A percentile compares a stretch with the other conserved stretches of the same genome.
phyloP scores from a whole-genome alignment of 64 coral and sea anemone species.

The Montipora foliosa region DNA sequence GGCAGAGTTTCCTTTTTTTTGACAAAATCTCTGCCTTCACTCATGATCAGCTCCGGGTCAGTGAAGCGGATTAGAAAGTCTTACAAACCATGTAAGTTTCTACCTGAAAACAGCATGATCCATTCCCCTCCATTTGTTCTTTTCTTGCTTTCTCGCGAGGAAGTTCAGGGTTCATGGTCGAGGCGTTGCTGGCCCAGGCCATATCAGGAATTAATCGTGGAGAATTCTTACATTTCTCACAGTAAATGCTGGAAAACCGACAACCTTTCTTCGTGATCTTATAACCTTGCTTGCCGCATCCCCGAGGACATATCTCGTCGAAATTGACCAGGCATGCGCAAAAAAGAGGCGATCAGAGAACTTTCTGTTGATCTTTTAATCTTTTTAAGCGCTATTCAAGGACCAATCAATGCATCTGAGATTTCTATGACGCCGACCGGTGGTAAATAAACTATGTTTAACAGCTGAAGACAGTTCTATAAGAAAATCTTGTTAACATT shows the following conservation, averaged over 20 bases:
- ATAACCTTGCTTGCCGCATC: neutral
- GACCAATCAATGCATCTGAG: neutral
- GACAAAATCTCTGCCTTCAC: neutral
- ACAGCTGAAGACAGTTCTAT: too few species aligned
- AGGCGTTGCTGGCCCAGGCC: neutral
- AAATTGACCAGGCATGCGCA: neutral
- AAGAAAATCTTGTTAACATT: too few species aligned
- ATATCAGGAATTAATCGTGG: neutral
- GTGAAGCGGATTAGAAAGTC: neutral
- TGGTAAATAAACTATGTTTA: too few species aligned
- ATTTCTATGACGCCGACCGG: too few species aligned
- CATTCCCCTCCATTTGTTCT: neutral
- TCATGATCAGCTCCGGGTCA: too few species aligned
- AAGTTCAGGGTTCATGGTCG: neutral
- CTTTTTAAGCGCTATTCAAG: neutral
- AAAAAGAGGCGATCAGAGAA: neutral
- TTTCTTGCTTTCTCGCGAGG: neutral
- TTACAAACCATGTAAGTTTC: neutral
- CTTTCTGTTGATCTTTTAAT: neutral
- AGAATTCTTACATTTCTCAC: neutral
- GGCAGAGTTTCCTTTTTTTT: neutral
- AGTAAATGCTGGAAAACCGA: neutral
- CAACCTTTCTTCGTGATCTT: neutral
- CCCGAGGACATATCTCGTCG: neutral
- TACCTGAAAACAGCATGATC: neutral